Percentiles rank a stretch among this genome's conserved stretches.
Conservation (phyloP, 2,888 invertebrate genomes). For the Mythimna albipuncta region DNA sequence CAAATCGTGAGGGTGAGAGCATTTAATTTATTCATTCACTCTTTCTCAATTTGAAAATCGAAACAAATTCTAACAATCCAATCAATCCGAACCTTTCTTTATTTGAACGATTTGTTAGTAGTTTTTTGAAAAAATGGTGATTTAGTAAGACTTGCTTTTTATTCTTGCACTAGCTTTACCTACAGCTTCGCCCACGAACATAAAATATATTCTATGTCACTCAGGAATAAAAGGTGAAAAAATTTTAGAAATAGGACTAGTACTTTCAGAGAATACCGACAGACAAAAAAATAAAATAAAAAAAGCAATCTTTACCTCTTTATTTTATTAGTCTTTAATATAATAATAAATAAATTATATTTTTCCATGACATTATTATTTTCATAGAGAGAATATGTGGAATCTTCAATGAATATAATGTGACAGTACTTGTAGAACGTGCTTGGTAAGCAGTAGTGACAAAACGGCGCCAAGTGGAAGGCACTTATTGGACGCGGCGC, state of each 20-base stretch:
- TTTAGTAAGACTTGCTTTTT: not conserved
- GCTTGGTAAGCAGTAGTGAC: conserved; percentile 53
- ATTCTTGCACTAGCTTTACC: not conserved
- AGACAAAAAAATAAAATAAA: too few relatives aligned
- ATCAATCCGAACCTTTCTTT: conserved; percentile 10
- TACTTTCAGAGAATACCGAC: too few relatives aligned
- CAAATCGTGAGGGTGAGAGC: conserved; percentile 56
- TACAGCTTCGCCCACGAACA: too few relatives aligned
- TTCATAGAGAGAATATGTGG: not conserved
- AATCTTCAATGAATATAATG: not conserved
- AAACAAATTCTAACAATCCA: conserved; percentile 24
- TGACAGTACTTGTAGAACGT: conserved; percentile 33
- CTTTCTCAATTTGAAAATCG: conserved; percentile 37
- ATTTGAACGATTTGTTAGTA: not conserved
- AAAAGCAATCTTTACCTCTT: too few relatives aligned
- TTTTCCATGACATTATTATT: not conserved
- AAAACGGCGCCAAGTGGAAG: conserved; percentile 61
- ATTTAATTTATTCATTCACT: conserved; percentile 56
- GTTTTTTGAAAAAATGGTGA: not conserved
- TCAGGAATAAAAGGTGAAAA: too few relatives aligned
- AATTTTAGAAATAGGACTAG: too few relatives aligned
- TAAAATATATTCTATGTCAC: too few relatives aligned
- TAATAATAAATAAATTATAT: not conserved
- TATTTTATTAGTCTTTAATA: too few relatives aligned
- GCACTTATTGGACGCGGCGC: conserved; percentile 65